A percentile compares a stretch with the other conserved stretches of the same genome.
phyloP scores from a whole-genome alignment of 1,140 invertebrate genomes.

The Caerostris darwini region DNA sequence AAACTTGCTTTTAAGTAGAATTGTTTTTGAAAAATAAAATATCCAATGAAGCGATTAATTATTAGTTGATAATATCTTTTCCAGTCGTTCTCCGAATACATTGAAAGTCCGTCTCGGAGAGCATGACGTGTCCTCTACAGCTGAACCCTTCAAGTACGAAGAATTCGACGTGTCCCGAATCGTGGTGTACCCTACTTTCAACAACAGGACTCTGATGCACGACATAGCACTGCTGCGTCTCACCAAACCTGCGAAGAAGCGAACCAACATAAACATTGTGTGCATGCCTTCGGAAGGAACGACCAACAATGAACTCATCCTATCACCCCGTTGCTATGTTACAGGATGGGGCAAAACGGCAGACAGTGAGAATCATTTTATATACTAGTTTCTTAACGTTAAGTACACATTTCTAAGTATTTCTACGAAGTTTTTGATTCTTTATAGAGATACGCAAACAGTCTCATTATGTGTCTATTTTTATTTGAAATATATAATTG shows the following conservation, averaged over 20 bases:
- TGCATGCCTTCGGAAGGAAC: conserved; percentile 82
- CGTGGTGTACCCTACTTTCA: conserved; percentile 80
- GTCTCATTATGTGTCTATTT: too few relatives aligned
- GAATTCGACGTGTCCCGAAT: conserved; percentile 79
- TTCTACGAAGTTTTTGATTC: too few relatives aligned
- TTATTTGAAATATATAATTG: too few relatives aligned
- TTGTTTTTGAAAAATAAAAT: too few relatives aligned
- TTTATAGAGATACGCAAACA: too few relatives aligned
- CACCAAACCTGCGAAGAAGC: conserved; percentile 80
- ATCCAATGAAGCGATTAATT: too few relatives aligned
- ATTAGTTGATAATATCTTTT: background rate
- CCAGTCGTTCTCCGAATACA: conserved; percentile 77
- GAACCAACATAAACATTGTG: conserved; percentile 82
- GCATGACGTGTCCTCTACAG: conserved; percentile 82
- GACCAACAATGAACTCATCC: conserved; percentile 75
- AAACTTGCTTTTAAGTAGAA: too few relatives aligned
- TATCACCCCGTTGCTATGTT: conserved; percentile 82
- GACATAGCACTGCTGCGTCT: conserved; percentile 83
- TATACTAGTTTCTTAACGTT: too few relatives aligned
- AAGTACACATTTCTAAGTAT: too few relatives aligned
- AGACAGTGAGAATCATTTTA: conserved; percentile 81
- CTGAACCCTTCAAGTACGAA: conserved; percentile 80
- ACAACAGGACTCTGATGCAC: conserved; percentile 82
- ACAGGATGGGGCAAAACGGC: conserved; percentile 85
- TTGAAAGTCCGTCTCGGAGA: conserved; percentile 83